A percentile compares a stretch with the other conserved stretches of the same genome.
Conservation (phyloP, 2,888 invertebrate species). For the Temnothorax unifasciatus region DNA sequence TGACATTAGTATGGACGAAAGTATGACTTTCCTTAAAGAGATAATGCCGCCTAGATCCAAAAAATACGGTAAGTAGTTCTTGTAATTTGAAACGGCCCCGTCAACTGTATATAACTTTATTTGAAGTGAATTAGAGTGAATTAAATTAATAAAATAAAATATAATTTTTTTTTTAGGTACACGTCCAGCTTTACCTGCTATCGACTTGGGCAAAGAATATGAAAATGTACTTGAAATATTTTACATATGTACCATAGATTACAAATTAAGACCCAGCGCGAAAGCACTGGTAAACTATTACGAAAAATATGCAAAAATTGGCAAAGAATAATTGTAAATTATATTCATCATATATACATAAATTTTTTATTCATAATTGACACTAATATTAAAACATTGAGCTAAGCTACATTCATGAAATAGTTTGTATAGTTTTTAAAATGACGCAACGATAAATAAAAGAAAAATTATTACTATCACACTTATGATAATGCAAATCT, state of each 20-base stretch:
- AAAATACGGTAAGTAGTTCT: constrained; percentile 73
- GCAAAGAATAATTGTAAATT: constrained; percentile 41
- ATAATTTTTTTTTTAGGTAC: constrained; percentile 87
- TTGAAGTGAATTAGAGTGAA: background rate
- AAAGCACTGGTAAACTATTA: constrained; percentile 87
- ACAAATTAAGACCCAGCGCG: constrained; percentile 89
- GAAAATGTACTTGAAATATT: constrained; percentile 90
- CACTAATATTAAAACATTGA: background rate
- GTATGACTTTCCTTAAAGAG: constrained; percentile 68
- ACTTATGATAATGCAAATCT: constrained; percentile 81
- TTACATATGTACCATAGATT: constrained; percentile 90
- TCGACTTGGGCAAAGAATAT: constrained; percentile 89
- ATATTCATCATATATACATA: constrained; percentile 18
- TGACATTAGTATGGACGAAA: constrained; percentile 75
- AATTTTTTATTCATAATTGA: constrained; percentile 21
- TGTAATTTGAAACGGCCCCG: background rate
- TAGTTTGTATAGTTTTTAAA: constrained; percentile 61
- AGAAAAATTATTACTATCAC: constrained; percentile 82
- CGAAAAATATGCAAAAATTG: constrained; percentile 79
- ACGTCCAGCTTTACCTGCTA: constrained; percentile 90
- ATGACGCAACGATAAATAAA: constrained; percentile 79
- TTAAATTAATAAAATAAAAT: constrained; percentile 12
- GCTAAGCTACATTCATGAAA: background rate
- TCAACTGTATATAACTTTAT: background rate
- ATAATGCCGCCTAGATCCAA: constrained; percentile 14